These are phyloP conservation scores for Pseudorectes ferrugineus DNA, from an alignment of 2,113 vertebrate genomes.

Conservation along the genomic window DNA sequence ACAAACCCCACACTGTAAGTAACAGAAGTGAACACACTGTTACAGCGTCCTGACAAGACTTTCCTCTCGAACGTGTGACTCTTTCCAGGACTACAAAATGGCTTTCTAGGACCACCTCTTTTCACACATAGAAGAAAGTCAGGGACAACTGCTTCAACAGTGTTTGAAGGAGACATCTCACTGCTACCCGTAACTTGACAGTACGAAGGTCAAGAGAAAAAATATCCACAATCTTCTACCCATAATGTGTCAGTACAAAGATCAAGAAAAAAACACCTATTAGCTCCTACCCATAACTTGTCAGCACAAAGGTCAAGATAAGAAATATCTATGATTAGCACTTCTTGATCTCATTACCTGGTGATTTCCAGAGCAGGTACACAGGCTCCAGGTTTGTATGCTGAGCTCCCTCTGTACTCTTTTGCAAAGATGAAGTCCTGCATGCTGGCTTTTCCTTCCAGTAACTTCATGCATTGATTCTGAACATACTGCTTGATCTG, in stretches of 20 bases:
- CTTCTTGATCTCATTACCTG: conserved; percentile 75
- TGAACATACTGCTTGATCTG: conserved; percentile 96
- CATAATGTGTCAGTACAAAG: not conserved
- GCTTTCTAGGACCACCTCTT: not conserved
- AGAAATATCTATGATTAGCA: not conserved
- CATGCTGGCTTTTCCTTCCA: conserved; percentile 92
- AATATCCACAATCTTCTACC: not conserved
- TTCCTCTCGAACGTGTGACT: not conserved
- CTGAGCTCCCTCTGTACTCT: conserved; percentile 90
- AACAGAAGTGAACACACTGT: not conserved
- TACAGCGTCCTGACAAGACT: not conserved
- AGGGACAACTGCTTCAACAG: not conserved
- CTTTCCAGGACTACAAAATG: not conserved
- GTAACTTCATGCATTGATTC: conserved; percentile 89
- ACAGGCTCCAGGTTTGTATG: conserved; percentile 90
- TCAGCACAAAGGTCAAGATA: not conserved
- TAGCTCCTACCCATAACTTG: not conserved
- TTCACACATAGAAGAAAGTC: not conserved
- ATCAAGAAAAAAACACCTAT: not conserved
- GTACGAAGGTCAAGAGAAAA: not conserved
- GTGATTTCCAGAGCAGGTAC: conserved; percentile 95
- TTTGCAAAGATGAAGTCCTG: conserved; percentile 98
- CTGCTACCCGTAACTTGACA: not conserved
- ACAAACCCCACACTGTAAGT: not conserved
- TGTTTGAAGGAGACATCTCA: not conserved